Conservation (phyloP, 2,113 vertebrate species). For the Ochotona princeps region DNA sequence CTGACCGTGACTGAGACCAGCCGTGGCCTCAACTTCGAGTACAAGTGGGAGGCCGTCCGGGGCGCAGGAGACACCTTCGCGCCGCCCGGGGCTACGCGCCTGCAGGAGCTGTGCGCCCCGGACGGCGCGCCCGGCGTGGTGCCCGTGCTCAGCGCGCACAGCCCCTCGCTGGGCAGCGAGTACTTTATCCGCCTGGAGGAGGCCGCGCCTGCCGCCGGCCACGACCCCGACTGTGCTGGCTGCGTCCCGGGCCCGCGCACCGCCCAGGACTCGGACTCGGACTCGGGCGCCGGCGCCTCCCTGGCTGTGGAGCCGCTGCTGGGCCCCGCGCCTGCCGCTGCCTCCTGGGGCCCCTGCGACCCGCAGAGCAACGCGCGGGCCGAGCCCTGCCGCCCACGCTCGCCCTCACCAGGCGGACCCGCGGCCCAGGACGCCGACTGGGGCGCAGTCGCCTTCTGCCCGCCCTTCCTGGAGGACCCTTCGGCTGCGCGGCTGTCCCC, state of each 20-base stretch:
- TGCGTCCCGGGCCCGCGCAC: constrained; percentile 86
- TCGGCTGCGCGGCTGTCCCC: constrained; percentile 53
- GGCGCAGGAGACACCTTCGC: constrained; percentile 86
- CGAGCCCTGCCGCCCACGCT: constrained; percentile 82
- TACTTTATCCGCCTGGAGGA: constrained; percentile 98
- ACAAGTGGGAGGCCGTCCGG: constrained; percentile 95
- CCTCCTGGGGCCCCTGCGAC: constrained; percentile 73
- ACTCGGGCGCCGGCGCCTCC: constrained; percentile 88
- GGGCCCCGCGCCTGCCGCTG: constrained; percentile 78
- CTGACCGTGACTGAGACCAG: constrained; percentile 98
- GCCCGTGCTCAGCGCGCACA: constrained; percentile 94
- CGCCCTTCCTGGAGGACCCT: constrained; percentile 86
- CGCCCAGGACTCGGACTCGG: constrained; percentile 85
- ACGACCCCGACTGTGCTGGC: constrained; percentile 89
- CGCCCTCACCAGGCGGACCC: constrained; percentile 60
- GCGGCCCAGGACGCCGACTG: constrained; percentile 83
- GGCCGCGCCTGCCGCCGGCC: constrained; percentile 86
- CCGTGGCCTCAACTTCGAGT: constrained; percentile 97
- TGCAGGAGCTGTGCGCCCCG: constrained; percentile 91
- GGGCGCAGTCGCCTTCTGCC: constrained; percentile 85
- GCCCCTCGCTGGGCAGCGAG: constrained; percentile 93
- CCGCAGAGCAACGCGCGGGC: constrained; percentile 50
- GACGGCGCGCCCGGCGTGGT: constrained; percentile 89
- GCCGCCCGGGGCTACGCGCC: constrained; percentile 83
- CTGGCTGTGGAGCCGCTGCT: constrained; percentile 93